phyloP scores from a whole-genome alignment of 92 coral and sea anemone genomes.

The Epizoanthus scotinus region DNA sequence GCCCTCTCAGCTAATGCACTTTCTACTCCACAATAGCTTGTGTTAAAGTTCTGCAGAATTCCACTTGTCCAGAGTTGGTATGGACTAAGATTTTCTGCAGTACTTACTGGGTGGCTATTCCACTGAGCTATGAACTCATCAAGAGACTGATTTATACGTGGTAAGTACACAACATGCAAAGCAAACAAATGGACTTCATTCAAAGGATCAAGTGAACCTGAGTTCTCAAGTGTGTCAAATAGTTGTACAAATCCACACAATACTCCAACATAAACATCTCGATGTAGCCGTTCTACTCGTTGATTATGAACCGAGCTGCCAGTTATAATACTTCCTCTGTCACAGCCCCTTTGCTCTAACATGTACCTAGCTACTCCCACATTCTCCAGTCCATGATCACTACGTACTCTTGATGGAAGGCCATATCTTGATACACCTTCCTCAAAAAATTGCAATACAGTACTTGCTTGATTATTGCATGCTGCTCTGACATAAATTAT shows the following conservation, averaged over 20 bases:
- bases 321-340: constrained; percentile 32
- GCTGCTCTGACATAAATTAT: constrained; percentile 2
- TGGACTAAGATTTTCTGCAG: constrained; percentile 8
- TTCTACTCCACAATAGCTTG: too few species aligned
- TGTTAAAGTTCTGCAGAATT: too few species aligned
- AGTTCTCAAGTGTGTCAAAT: constrained; percentile 60
- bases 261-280: too few species aligned
- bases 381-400: constrained; percentile 38
- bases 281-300: too few species aligned
- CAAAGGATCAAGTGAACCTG: constrained; percentile 52
- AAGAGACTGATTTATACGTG: constrained; percentile 46
- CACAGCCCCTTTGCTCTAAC: constrained; percentile 23
- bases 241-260: constrained; percentile 21
- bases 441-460: constrained; percentile 10
- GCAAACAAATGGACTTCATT: constrained; percentile 34
- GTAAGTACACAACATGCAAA: background rate
- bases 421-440: constrained; percentile 18
- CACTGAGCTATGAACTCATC: constrained; percentile 53
- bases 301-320: constrained; percentile 17
- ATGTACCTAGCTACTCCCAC: constrained; percentile 33
- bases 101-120: constrained; percentile 61
- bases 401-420: constrained; percentile 20
- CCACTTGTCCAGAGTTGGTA: too few species aligned
- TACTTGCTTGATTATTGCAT: background rate
- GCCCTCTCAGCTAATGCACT: too few species aligned